Conservation (phyloP, 2,797 vertebrate genomes). For the Rallus crepitans region DNA sequence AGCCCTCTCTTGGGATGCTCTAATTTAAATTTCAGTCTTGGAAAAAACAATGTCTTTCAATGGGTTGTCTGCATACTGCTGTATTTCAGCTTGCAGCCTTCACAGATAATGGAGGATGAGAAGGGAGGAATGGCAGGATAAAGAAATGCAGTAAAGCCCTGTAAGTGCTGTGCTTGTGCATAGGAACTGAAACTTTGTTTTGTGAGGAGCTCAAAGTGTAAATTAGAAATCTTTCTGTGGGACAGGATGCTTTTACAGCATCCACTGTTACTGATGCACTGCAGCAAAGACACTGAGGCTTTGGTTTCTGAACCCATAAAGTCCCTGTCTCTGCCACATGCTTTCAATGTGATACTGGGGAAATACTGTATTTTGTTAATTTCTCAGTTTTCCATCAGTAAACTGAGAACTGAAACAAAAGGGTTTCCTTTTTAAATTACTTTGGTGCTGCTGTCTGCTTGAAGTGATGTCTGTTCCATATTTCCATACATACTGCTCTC, state of each 20-base stretch:
- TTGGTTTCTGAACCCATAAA: not conserved
- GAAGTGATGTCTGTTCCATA: not conserved
- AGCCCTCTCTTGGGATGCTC: not conserved
- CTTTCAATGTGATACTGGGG: not conserved
- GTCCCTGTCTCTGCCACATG: not conserved
- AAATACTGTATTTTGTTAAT: not conserved
- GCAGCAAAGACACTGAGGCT: not conserved
- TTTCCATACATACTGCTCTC: not conserved
- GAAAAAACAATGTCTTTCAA: not conserved
- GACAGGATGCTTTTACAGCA: not conserved
- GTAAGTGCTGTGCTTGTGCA: not conserved
- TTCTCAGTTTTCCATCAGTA: not conserved
- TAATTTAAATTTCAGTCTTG: constrained; percentile 39
- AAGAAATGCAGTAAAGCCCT: not conserved
- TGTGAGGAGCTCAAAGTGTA: not conserved
- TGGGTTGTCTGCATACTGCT: not conserved
- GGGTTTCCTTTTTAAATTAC: not conserved
- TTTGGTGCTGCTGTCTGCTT: not conserved
- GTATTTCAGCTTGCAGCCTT: not conserved
- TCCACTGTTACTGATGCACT: not conserved
- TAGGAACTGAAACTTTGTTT: not conserved
- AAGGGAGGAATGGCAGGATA: not conserved
- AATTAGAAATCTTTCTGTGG: not conserved
- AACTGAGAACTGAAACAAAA: not conserved
- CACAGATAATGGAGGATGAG: not conserved